Conservation (phyloP, 2,113 vertebrate genomes). For the Raphicerus campestris region DNA sequence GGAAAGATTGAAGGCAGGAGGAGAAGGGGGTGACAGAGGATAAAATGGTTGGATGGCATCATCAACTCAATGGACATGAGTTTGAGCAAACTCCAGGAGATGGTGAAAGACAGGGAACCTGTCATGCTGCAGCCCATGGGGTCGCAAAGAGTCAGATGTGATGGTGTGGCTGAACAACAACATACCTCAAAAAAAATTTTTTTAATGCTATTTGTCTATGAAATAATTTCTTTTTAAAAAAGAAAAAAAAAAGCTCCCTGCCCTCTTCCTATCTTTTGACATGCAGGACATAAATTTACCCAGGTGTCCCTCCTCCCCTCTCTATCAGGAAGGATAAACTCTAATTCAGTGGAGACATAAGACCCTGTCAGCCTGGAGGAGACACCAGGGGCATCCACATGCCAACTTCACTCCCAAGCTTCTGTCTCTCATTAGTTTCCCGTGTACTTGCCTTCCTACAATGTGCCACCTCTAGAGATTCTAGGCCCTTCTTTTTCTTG, state of each 20-base stretch:
- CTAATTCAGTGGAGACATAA: neutral
- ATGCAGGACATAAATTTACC: neutral
- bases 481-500: neutral
- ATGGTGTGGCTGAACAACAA: neutral
- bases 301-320: neutral
- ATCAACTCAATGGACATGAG: neutral
- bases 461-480: neutral
- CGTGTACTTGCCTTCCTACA: neutral
- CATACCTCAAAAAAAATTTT: neutral
- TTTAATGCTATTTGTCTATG: neutral
- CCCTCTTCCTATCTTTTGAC: neutral
- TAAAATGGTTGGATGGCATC: neutral
- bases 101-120: neutral
- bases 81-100: neutral
- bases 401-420: neutral
- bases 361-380: neutral
- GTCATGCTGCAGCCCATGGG: neutral
- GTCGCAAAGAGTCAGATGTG: neutral
- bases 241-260: neutral
- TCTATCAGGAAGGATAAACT: neutral
- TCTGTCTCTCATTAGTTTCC: neutral
- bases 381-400: neutral
- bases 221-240: neutral
- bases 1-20: neutral
- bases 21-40: neutral